These are phyloP conservation scores for Heliocidaris tuberculata DNA, from an alignment of 35 echinoderm and acorn worm species.

Conservation along the genomic window DNA sequence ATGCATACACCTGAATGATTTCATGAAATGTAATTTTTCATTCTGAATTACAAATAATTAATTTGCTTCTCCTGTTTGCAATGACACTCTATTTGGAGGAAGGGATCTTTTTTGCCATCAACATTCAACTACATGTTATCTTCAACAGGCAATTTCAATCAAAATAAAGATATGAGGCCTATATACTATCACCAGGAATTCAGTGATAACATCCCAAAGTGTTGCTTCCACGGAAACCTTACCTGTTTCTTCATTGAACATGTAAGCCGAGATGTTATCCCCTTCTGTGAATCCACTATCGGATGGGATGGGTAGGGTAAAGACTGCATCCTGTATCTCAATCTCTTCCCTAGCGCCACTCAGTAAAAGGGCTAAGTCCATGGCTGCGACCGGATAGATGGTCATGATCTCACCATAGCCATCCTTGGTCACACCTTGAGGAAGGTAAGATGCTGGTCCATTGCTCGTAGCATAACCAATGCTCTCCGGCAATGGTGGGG, in stretches of 20 bases:
- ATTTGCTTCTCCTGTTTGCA: no score
- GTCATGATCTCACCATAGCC: not conserved
- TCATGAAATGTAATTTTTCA: no score
- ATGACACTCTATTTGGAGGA: no score
- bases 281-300: not conserved
- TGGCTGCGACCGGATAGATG: not conserved
- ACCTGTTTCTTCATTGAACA: not conserved
- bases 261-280: not conserved
- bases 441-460: constrained; percentile 11
- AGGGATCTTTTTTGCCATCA: no score
- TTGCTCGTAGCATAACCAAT: constrained; percentile 14
- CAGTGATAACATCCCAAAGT: not conserved
- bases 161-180: no score
- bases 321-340: not conserved
- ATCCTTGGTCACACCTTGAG: not conserved
- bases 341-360: not conserved
- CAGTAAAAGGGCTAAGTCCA: not conserved
- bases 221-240: not conserved
- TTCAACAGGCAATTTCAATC: no score
- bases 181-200: no score
- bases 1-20: no score
- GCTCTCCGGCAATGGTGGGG: not conserved
- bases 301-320: not conserved
- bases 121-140: no score
- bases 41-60: no score